Conservation (phyloP, 2,888 invertebrate species). For the Shargacucullia verbasci region DNA sequence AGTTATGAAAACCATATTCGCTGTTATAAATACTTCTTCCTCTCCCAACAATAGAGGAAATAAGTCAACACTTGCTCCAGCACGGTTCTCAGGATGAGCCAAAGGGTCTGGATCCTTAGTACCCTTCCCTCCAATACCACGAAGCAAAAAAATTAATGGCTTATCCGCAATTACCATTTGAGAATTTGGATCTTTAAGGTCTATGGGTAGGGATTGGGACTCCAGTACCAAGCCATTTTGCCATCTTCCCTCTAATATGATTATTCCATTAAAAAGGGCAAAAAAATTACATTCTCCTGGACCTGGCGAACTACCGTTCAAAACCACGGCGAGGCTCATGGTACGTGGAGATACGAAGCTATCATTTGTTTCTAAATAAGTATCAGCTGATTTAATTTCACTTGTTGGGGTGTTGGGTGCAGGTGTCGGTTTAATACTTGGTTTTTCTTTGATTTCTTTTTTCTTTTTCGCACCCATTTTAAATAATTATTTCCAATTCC, state of each 20-base stretch:
- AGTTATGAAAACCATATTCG: slow-evolving; percentile 63
- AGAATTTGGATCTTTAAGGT: slow-evolving; percentile 65
- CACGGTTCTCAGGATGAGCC: slow-evolving; percentile 72
- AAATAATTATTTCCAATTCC: too few relatives aligned
- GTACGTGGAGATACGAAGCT: slow-evolving; percentile 54
- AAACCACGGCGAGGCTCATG: slow-evolving; percentile 59
- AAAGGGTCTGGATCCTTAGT: slow-evolving; percentile 76
- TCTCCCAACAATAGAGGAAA: slow-evolving; percentile 79
- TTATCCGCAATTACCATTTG: slow-evolving; percentile 66
- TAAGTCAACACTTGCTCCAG: slow-evolving; percentile 78
- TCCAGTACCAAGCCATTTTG: slow-evolving; percentile 52
- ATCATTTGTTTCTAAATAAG: slow-evolving; percentile 56
- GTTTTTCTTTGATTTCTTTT: too few relatives aligned
- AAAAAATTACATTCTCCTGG: slow-evolving; percentile 69
- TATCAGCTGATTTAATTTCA: slow-evolving; percentile 35
- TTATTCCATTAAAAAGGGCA: slow-evolving; percentile 68
- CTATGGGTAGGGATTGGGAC: slow-evolving; percentile 61
- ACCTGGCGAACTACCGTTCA: slow-evolving; percentile 66
- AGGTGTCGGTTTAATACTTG: too few relatives aligned
- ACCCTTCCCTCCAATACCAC: slow-evolving; percentile 65
- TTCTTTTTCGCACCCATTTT: too few relatives aligned
- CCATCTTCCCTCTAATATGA: slow-evolving; percentile 74
- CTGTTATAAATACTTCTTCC: slow-evolving; percentile 63
- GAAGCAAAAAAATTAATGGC: slow-evolving; percentile 78
- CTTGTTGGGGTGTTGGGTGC: slow-evolving; percentile 41